Evolutionary conservation across 2,888 invertebrate genomes (phyloP), one percentile per base, ranked within the genome.

Genomic region (Lycocerus yunnanus): DNA sequence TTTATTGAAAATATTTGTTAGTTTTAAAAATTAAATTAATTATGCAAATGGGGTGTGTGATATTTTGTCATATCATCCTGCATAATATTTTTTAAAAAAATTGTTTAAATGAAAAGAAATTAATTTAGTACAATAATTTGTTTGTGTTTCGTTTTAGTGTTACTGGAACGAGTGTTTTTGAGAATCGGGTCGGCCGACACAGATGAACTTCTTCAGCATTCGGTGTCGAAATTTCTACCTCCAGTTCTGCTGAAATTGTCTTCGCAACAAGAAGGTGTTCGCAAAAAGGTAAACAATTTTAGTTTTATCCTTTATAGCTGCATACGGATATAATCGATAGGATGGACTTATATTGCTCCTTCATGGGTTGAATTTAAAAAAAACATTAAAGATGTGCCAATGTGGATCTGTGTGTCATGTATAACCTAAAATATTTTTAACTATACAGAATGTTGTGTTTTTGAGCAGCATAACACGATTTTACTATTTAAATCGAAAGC

Each of bases 241-340:
- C 97, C 97, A 15, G 95, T 97, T 72, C 90, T 97, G 77, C 89
- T 97, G n/a, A 97, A 97, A 88, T 89, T 98, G 68, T 93, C 95
- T 63, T 97, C 97, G 16, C 91, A 93, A 61, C 92, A 96, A 87
- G 97, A 97, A 86, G 93, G 92, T 84, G 96, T 97, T 66, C 88
- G 92, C 66, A 87, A 87, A 80, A 88, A 88, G 84, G 87, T 86
- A 81, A 59, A 2, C 9, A 3, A 59, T 20, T 60, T 69, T 4
- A 5, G 15, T 43, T 8, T 15, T 14, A 21, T 13, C 5, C 15
- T 13, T n/a, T 15, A 0, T 11, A 15, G 13, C 14, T 13, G 13
- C 5, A 27, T 13, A 27, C 13, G 13, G 43, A 8, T 1, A 6
- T 43, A n/a, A 43, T 43, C 43, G 8, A n/a, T 43, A 43, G 43